phyloP scores from a whole-genome alignment of 2,797 vertebrate genomes.

The Schizopygopsis pylzovi region DNA sequence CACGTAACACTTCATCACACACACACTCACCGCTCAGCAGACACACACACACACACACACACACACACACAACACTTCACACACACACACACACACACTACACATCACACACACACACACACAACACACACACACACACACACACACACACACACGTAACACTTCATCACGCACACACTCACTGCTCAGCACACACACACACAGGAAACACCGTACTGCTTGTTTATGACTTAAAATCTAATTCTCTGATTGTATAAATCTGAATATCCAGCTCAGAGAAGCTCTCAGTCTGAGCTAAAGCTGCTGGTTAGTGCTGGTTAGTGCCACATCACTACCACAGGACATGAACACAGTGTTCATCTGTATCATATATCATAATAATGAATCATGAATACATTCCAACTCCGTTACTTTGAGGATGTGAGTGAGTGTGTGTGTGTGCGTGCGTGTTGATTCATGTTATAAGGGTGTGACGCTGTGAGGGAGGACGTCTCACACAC shows the following conservation, averaged over 20 bases:
- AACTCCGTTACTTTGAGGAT: slow-evolving; percentile 36
- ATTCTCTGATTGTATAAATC: neutral
- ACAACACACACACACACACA: no score
- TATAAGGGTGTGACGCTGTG: slow-evolving; percentile 67
- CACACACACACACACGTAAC: no score
- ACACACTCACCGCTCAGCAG: no score
- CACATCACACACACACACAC: no score
- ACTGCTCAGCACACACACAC: neutral
- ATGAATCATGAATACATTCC: slow-evolving; percentile 34
- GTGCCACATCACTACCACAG: neutral
- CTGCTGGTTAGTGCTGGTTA: neutral
- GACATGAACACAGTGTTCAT: neutral
- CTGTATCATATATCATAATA: neutral
- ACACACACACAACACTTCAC: no score
- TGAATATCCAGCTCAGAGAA: neutral
- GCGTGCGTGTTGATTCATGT: slow-evolving; percentile 69
- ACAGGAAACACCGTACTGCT: neutral
- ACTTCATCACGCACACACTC: neutral
- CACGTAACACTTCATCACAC: no score
- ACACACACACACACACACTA: no score
- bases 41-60: no score
- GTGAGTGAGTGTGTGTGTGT: slow-evolving; percentile 30
- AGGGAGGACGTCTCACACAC: slow-evolving; percentile 78
- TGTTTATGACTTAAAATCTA: neutral
- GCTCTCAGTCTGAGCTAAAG: neutral